A percentile compares a stretch with the other conserved stretches of the same genome.
Conservation (phyloP, 2,888 invertebrate genomes). For the Peribatodes rhomboidaria region DNA sequence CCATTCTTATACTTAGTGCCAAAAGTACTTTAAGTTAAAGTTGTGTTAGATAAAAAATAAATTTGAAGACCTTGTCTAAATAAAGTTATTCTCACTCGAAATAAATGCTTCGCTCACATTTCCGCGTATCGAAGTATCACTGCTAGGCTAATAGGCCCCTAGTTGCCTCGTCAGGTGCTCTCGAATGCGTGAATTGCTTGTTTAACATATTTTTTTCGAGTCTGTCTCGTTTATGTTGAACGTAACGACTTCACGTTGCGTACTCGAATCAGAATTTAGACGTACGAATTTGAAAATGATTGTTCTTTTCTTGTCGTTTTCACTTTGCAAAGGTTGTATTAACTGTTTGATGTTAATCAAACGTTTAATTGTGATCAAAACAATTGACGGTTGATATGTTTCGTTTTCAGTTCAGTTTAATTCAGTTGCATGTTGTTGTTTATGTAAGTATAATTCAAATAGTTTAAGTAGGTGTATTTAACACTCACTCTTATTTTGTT, state of each 20-base stretch:
- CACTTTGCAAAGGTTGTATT: slow-evolving; percentile 3
- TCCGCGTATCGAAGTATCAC: slow-evolving; percentile 49
- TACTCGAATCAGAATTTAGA: slow-evolving; percentile 56
- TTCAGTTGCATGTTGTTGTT: too few relatives aligned
- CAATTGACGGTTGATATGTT: too few relatives aligned
- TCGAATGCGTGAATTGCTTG: slow-evolving; percentile 79
- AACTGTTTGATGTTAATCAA: not conserved
- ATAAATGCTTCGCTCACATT: not conserved
- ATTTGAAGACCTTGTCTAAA: too few relatives aligned
- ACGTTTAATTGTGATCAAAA: not conserved
- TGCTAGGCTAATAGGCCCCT: slow-evolving; percentile 52
- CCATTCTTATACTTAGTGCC: too few relatives aligned
- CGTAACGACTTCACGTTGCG: slow-evolving; percentile 70
- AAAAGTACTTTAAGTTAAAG: too few relatives aligned
- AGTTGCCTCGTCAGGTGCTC: slow-evolving; percentile 70
- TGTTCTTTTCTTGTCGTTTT: slow-evolving; percentile 36
- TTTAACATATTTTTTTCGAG: slow-evolving; percentile 81
- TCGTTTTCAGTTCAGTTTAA: too few relatives aligned
- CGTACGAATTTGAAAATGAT: slow-evolving; percentile 38
- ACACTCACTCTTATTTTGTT: too few relatives aligned
- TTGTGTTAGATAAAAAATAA: not conserved
- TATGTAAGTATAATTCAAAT: too few relatives aligned
- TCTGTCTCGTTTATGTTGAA: slow-evolving; percentile 61
- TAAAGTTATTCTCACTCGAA: not conserved
- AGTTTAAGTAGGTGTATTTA: too few relatives aligned